Evolutionary conservation across 2,797 vertebrate species (phyloP).

Genomic region (Furcifer pardalis): DNA sequence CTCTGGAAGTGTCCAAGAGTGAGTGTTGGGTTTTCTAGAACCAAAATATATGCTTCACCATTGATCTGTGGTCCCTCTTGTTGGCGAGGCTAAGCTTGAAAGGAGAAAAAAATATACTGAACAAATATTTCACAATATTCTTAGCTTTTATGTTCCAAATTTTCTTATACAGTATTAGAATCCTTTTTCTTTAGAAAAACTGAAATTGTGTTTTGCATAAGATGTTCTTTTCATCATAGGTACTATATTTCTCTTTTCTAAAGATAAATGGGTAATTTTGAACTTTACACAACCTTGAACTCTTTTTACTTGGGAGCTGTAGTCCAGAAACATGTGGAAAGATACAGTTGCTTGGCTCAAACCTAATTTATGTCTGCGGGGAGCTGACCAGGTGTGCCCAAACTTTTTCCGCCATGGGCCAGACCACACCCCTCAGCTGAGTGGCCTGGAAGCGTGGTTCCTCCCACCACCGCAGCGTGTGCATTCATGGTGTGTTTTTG

Average conservation of each 20-base stretch:
- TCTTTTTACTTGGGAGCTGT: not conserved
- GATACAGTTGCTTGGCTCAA: too few species aligned
- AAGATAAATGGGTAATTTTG: not conserved
- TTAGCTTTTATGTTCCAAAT: not conserved
- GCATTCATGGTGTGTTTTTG: too few species aligned
- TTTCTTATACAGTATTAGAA: not conserved
- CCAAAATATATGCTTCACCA: not conserved
- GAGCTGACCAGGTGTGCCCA: not conserved
- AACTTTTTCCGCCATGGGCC: too few species aligned
- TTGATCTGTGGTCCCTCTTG: not conserved
- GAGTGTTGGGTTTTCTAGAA: not conserved
- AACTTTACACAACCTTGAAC: not conserved
- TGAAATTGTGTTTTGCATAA: not conserved
- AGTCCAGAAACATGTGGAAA: too few species aligned
- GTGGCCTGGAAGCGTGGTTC: too few species aligned
- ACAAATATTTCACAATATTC: conserved; percentile 12
- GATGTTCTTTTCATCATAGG: not conserved
- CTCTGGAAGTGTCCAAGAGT: not conserved
- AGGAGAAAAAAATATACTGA: not conserved
- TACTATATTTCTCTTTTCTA: not conserved
- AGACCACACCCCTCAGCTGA: too few species aligned
- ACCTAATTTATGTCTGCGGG: not conserved
- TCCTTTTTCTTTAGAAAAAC: not conserved
- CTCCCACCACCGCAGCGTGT: too few species aligned
- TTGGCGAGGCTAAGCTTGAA: not conserved